A percentile compares a stretch with the other conserved stretches of the same genome.
Conservation (phyloP, 2,888 invertebrate genomes). For the Piscicola geometra region DNA sequence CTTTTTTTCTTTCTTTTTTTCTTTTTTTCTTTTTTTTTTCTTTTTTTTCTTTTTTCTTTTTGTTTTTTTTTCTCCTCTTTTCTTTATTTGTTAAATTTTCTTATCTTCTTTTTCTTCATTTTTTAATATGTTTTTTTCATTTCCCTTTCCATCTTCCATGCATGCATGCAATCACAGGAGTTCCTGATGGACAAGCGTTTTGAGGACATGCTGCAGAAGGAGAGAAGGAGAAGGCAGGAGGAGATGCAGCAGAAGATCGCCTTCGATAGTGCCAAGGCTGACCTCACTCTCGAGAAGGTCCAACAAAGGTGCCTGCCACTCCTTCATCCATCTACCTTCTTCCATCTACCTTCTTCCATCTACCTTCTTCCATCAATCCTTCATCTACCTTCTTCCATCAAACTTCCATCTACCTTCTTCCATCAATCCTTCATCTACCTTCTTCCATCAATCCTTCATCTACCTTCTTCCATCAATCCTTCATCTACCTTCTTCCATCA, state of each 20-base stretch:
- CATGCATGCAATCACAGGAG: conserved; percentile 47
- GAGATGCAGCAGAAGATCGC: conserved; percentile 52
- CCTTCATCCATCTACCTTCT: too few relatives aligned
- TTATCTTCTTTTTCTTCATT: not conserved
- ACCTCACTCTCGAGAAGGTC: conserved; percentile 52
- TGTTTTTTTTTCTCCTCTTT: not conserved
- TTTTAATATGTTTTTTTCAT: not conserved
- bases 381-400: too few relatives aligned
- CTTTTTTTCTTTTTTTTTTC: conserved; percentile 5
- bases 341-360: too few relatives aligned
- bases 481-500: too few relatives aligned
- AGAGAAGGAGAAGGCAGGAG: conserved; percentile 51
- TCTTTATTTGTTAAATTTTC: not conserved
- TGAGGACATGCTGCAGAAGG: conserved; percentile 50
- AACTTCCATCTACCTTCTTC: too few relatives aligned
- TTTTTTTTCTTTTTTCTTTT: not conserved
- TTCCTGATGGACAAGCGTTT: conserved; percentile 56
- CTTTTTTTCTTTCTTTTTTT: not conserved
- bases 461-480: too few relatives aligned
- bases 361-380: too few relatives aligned
- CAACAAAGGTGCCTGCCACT: conserved; percentile 51
- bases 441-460: too few relatives aligned
- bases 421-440: too few relatives aligned
- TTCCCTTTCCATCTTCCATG: not conserved
- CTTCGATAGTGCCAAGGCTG: conserved; percentile 55